Conservation (phyloP, 1,140 invertebrate species). For the Drosophila arizonae region DNA sequence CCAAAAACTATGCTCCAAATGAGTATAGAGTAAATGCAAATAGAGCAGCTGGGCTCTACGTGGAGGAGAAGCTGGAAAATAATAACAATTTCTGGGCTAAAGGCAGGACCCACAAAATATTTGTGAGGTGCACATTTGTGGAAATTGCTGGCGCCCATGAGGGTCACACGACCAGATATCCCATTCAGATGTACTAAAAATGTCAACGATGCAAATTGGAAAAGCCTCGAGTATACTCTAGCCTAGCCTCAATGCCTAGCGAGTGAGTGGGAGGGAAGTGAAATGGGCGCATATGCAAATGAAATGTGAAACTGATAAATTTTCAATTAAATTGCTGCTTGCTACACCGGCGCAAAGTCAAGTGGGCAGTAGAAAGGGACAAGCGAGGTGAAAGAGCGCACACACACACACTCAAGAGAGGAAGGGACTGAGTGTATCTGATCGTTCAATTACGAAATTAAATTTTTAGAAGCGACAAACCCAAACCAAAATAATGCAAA, state of each 20-base stretch:
- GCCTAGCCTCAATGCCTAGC: too few relatives aligned
- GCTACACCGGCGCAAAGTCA: slow-evolving; percentile 33
- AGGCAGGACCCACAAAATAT: slow-evolving; percentile 9
- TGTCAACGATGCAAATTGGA: slow-evolving; percentile 48
- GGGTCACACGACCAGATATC: not conserved
- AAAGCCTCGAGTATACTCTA: slow-evolving; percentile 12
- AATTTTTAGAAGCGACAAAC: slow-evolving; percentile 44
- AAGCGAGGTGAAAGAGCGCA: not conserved
- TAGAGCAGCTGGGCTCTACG: not conserved
- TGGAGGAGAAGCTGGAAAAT: slow-evolving; percentile 5
- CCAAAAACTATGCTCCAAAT: not conserved
- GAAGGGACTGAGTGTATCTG: not conserved
- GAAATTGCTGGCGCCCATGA: slow-evolving; percentile 11
- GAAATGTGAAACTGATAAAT: slow-evolving; percentile 73
- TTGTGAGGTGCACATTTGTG: slow-evolving; percentile 25
- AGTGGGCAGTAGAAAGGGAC: slow-evolving; percentile 22
- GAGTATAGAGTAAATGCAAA: not conserved
- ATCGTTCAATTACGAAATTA: slow-evolving; percentile 76
- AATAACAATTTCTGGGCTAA: slow-evolving; percentile 22
- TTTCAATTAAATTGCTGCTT: slow-evolving; percentile 73
- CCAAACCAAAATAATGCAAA: slow-evolving; percentile 11
- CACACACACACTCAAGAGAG: not conserved
- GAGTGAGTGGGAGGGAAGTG: not conserved
- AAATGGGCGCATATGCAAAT: slow-evolving; percentile 59
- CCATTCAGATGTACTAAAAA: slow-evolving; percentile 29